These are phyloP conservation scores for Chydorus sphaericus DNA, from an alignment of 2,888 invertebrate species.

Conservation along the genomic window DNA sequence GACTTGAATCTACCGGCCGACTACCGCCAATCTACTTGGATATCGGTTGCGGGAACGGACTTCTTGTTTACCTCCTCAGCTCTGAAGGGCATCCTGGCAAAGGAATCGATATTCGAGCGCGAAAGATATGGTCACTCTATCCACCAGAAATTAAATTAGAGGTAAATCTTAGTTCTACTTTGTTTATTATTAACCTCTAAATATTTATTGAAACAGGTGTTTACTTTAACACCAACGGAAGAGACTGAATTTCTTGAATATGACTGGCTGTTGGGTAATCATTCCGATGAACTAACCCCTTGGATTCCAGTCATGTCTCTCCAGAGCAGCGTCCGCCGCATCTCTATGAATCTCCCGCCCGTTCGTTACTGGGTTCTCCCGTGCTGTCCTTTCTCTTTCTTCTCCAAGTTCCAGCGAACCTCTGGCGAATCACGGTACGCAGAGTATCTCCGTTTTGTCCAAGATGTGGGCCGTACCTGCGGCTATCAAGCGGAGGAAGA, in stretches of 20 bases:
- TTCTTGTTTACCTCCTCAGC: slow-evolving; percentile 70
- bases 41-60: slow-evolving; percentile 86
- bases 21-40: slow-evolving; percentile 57
- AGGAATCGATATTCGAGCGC: slow-evolving; percentile 67
- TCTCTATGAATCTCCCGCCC: slow-evolving; percentile 22
- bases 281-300: slow-evolving; percentile 96
- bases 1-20: slow-evolving; percentile 20
- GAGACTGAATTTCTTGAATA: slow-evolving; percentile 48
- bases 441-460: slow-evolving; percentile 34
- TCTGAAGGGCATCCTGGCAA: slow-evolving; percentile 67
- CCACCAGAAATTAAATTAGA: slow-evolving; percentile 45
- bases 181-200: slow-evolving; percentile 14
- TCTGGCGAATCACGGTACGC: slow-evolving; percentile 48
- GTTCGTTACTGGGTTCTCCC: slow-evolving; percentile 68
- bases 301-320: slow-evolving; percentile 92
- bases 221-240: slow-evolving; percentile 51
- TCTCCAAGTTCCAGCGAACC: slow-evolving; percentile 63
- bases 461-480: slow-evolving; percentile 47
- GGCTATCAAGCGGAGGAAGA: slow-evolving; percentile 63
- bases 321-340: slow-evolving; percentile 52
- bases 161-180: slow-evolving; percentile 31
- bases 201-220: slow-evolving; percentile 34
- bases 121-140: slow-evolving; percentile 79
- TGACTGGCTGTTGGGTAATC: slow-evolving; percentile 95
- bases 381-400: slow-evolving; percentile 86